These are phyloP conservation scores for Stegastes partitus DNA, from an alignment of 2,113 vertebrate species.

Conservation along the genomic window DNA sequence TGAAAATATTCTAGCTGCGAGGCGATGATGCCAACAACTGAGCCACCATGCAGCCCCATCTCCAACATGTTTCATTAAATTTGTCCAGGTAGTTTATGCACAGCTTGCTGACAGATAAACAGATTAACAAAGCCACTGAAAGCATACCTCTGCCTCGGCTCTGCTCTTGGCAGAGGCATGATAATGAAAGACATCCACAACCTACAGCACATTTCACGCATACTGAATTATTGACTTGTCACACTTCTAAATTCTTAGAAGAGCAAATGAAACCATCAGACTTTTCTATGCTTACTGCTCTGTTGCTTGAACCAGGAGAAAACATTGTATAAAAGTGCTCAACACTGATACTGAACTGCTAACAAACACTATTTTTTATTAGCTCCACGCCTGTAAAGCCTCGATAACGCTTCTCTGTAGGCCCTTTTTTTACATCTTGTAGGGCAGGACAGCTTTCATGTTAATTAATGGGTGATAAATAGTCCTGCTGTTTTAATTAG, in stretches of 20 bases:
- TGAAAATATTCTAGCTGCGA: no score
- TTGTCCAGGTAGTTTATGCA: no score
- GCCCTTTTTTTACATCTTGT: no score
- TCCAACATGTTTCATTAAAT: no score
- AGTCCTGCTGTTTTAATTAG: no score
- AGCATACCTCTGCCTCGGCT: no score
- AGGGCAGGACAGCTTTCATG: background rate
- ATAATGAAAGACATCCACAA: conserved; percentile 21
- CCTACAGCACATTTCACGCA: conserved; percentile 10
- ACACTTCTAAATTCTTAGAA: background rate
- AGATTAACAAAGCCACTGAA: no score
- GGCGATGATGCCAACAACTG: no score
- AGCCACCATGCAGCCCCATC: no score
- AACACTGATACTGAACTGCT: background rate
- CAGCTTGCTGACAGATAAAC: no score
- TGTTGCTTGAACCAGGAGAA: background rate
- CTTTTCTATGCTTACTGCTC: background rate
- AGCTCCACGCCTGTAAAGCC: no score
- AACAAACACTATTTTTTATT: no score
- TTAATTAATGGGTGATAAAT: background rate
- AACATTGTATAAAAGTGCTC: background rate
- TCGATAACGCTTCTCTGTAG: background rate
- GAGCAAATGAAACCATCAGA: background rate
- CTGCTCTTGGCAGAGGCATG: background rate
- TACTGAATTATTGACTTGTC: conserved; percentile 1